These are phyloP conservation scores for Gorsachius magnificus DNA, from an alignment of 2,797 vertebrate species.

Conservation along the genomic window DNA sequence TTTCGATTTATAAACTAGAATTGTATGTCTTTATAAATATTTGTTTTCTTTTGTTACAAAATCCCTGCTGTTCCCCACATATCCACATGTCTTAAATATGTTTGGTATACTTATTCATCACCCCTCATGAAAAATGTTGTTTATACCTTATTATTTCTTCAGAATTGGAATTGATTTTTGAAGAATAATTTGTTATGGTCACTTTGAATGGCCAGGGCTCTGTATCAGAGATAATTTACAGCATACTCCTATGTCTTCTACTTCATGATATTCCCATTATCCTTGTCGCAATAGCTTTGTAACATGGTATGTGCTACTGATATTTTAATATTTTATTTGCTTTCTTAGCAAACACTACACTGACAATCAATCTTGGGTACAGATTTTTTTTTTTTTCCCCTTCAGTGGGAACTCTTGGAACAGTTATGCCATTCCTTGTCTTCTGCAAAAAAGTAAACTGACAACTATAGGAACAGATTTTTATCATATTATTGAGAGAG, in stretches of 20 bases:
- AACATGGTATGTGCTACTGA: background rate
- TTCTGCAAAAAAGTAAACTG: background rate
- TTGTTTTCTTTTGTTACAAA: background rate
- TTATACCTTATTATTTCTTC: background rate
- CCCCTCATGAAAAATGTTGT: background rate
- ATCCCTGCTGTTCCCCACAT: background rate
- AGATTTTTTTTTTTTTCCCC: background rate
- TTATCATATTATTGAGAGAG: background rate
- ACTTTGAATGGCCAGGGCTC: background rate
- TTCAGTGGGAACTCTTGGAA: background rate
- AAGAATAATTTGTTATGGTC: background rate
- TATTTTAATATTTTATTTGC: background rate
- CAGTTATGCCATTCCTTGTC: background rate
- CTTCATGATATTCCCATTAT: background rate
- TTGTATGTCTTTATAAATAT: background rate
- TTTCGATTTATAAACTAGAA: background rate
- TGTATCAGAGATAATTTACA: background rate
- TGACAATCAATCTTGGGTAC: background rate
- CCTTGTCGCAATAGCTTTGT: background rate
- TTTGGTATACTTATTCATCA: background rate
- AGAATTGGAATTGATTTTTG: background rate
- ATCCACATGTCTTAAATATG: background rate
- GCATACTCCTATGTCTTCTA: background rate
- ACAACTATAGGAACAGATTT: background rate
- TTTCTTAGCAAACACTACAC: background rate